Evolutionary conservation across 2,797 vertebrate species (phyloP), one percentile per base, ranked within the genome.

Genomic region (Streptopelia turtur): DNA sequence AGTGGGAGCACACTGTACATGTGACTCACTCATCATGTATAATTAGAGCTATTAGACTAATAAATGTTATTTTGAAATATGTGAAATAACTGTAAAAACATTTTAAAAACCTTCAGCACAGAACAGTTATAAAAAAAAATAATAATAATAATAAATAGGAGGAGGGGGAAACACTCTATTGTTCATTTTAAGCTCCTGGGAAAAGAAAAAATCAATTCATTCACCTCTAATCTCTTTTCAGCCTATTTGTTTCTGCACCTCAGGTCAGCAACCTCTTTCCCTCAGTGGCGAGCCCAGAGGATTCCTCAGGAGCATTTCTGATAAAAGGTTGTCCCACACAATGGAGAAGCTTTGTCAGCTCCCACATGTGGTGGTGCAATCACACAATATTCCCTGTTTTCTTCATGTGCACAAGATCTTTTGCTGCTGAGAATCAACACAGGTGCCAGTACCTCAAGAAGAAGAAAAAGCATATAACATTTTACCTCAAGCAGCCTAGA

Each of bases 41-140:
- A 94, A 94, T 93, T 88, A 93, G 76, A 92, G 50, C 52, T 66
- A 94, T 86, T 94, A 93, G 61, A 47, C 65, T 95, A 96, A 95
- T 93, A 94, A 96, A 89, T 52, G 80, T 88, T 96, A 94, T 91
- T 95, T 90, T 94, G 89, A 95, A 95, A 95, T 56, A 86, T 1
- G 16, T 57, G 92, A 83, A 93, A 83, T 74, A 88, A 76, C 45
- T 83, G 74, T 88, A 83, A 95, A 96, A 95, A 91, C 64, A 82
- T 92, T 90, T 95, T 87, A 5, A 7, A 95, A 96, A 65, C 39
- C 50, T 88, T 94, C 79, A 76, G 43, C 21, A 88, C 56, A 79
- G 59, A 91, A 93, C 12, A 4, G 28, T 70, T 90, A 49, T 55
- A 57, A 47, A 77, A 69, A 47, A 9, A n/a, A 53, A 91, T 78